phyloP scores from a whole-genome alignment of 2,797 vertebrate species.

The Poeciliopsis gracilis region DNA sequence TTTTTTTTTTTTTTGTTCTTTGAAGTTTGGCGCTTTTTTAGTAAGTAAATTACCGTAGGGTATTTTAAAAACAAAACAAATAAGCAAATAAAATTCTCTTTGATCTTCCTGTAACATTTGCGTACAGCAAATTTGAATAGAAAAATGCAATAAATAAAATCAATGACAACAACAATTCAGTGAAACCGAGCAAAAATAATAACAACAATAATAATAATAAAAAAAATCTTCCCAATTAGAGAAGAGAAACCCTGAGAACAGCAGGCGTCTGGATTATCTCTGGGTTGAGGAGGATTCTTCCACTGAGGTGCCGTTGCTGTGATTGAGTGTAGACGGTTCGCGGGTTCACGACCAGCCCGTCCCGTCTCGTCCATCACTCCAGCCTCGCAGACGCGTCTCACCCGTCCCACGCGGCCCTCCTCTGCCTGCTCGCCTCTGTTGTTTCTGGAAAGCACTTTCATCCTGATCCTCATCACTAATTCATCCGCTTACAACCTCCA shows the following conservation, averaged over 20 bases:
- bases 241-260: not conserved
- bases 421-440: conserved; percentile 57
- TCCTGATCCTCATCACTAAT: conserved; percentile 82
- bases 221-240: not conserved
- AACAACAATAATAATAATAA: too few relatives aligned
- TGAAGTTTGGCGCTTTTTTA: too few relatives aligned
- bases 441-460: conserved; percentile 76
- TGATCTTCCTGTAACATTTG: not conserved
- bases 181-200: not conserved
- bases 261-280: not conserved
- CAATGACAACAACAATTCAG: not conserved
- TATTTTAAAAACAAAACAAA: too few relatives aligned
- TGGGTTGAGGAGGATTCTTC: conserved; percentile 20
- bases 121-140: not conserved
- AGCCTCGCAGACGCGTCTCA: conserved; percentile 13
- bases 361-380: conserved; percentile 41
- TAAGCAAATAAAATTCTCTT: conserved; percentile 1
- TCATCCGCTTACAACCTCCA: conserved; percentile 76
- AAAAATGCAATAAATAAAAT: not conserved
- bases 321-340: conserved; percentile 35
- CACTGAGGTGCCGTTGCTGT: conserved; percentile 21
- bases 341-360: conserved; percentile 31
- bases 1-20: too few relatives aligned
- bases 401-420: conserved; percentile 41
- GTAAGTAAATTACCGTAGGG: too few relatives aligned